Conservation (phyloP, 2,888 invertebrate genomes). For the Synanthedon vespiformis region DNA sequence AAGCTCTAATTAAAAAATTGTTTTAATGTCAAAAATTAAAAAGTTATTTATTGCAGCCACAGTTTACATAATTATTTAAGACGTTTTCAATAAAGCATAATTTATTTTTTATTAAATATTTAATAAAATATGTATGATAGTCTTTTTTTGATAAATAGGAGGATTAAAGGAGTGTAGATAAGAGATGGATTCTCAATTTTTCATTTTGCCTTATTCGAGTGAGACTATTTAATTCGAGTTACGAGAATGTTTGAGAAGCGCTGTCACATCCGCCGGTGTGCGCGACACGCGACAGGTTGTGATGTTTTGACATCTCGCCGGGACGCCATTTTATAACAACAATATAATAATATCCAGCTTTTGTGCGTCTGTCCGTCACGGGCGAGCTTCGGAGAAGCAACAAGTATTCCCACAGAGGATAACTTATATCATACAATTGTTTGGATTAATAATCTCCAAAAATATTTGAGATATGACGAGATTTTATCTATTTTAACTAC, state of each 20-base stretch:
- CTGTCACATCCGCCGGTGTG: slow-evolving; percentile 20
- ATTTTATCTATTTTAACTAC: too few species aligned
- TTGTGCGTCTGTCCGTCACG: slow-evolving; percentile 3
- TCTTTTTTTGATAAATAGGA: too few species aligned
- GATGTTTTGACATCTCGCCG: slow-evolving; percentile 56
- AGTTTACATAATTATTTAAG: too few species aligned
- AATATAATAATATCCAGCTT: slow-evolving; percentile 1
- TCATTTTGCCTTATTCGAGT: too few species aligned
- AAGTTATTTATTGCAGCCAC: too few species aligned
- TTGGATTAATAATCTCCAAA: slow-evolving; percentile 1
- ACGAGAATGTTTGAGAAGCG: slow-evolving; percentile 23
- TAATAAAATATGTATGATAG: too few species aligned
- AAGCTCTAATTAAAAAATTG: too few species aligned
- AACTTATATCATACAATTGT: background rate
- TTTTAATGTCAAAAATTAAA: too few species aligned
- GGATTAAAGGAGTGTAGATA: too few species aligned
- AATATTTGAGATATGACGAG: slow-evolving; percentile 2
- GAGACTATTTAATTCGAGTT: background rate
- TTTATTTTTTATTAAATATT: too few species aligned
- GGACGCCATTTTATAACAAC: slow-evolving; percentile 25
- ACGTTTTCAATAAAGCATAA: too few species aligned
- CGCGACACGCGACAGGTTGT: slow-evolving; percentile 32
- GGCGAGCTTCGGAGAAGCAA: background rate
- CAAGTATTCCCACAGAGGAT: background rate
- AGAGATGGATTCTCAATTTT: too few species aligned